A percentile compares a stretch with the other conserved stretches of the same genome.
These are phyloP conservation scores for Episyrphus balteatus DNA, from an alignment of 1,140 invertebrate species.

Conservation along the genomic window DNA sequence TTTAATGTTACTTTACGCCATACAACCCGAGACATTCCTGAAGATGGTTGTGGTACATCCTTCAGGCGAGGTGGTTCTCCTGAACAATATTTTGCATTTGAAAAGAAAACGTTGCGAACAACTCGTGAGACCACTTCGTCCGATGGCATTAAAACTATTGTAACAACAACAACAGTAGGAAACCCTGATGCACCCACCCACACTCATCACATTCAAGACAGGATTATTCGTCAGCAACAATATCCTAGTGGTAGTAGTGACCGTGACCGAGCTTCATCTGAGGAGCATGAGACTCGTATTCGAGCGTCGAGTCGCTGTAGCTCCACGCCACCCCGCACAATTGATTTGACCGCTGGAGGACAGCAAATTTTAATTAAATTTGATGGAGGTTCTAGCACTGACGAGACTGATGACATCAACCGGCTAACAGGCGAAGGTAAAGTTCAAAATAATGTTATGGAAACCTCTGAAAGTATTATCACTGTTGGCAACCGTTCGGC, in stretches of 20 bases:
- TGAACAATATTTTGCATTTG: not conserved
- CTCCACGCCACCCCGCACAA: conserved; percentile 24
- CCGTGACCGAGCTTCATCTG: conserved; percentile 26
- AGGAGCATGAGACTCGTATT: conserved; percentile 23
- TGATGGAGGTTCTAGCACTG: conserved; percentile 15
- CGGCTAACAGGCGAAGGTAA: too few species aligned
- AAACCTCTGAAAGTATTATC: too few species aligned
- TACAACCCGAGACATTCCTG: conserved; percentile 12
- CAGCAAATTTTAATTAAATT: conserved; percentile 27
- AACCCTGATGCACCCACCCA: not conserved
- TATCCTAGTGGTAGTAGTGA: conserved; percentile 11
- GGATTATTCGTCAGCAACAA: not conserved
- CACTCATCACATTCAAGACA: not conserved
- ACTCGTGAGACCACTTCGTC: conserved; percentile 23
- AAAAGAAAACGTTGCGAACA: conserved; percentile 1
- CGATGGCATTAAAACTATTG: conserved; percentile 30
- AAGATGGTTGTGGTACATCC: not conserved
- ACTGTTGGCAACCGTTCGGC: too few species aligned
- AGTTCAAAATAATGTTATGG: too few species aligned
- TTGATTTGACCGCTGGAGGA: conserved; percentile 30
- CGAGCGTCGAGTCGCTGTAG: conserved; percentile 21
- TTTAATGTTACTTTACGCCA: conserved; percentile 33
- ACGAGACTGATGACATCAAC: conserved; percentile 3
- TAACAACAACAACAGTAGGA: conserved; percentile 21
- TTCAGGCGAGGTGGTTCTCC: not conserved